Conservation (phyloP, 2,113 vertebrate genomes). For the Peromyscus polionotus region DNA sequence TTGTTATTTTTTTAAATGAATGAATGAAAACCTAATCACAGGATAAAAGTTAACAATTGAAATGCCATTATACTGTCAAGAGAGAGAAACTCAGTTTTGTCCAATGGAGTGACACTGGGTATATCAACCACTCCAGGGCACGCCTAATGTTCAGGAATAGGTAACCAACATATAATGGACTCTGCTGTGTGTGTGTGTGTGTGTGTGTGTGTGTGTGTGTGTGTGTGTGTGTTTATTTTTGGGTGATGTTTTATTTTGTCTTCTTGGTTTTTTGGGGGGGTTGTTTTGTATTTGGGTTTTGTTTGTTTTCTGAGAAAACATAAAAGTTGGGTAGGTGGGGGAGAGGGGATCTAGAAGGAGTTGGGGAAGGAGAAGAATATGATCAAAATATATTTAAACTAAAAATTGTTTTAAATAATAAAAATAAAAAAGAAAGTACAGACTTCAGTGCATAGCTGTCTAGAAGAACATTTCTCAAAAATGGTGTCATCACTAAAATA, state of each 20-base stretch:
- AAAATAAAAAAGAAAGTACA: neutral
- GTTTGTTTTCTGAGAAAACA: neutral
- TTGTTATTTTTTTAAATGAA: neutral
- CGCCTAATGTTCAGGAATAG: neutral
- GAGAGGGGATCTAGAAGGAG: neutral
- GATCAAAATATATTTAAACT: neutral
- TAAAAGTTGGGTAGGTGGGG: neutral
- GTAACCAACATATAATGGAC: neutral
- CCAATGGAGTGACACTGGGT: neutral
- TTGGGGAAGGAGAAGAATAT: neutral
- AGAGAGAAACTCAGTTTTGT: neutral
- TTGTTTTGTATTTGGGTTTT: neutral
- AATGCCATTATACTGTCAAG: neutral
- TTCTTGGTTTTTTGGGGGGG: neutral
- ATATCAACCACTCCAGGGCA: neutral
- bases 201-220: neutral
- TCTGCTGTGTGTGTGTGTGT: neutral
- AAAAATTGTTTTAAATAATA: neutral
- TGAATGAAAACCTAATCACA: neutral
- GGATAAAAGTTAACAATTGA: neutral
- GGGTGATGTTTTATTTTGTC: neutral
- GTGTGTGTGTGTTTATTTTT: neutral
- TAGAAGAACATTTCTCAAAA: slow-evolving; percentile 65
- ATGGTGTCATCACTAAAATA: slow-evolving; percentile 36
- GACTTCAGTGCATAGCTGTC: neutral